Conservation (phyloP, 2,113 vertebrate species). For the Egretta garzetta region DNA sequence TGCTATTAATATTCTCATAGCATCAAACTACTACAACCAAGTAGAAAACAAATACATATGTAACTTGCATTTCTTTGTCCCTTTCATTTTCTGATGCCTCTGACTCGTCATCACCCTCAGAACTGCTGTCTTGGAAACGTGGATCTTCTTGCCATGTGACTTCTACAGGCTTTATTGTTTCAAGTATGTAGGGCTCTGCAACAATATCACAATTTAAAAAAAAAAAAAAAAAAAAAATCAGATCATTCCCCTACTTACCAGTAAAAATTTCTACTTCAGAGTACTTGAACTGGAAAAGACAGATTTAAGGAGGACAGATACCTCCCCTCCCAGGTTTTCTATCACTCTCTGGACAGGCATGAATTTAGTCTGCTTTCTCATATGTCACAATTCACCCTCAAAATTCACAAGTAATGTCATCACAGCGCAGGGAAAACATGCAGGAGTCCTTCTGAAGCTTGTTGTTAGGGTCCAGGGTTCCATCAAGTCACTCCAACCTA, state of each 20-base stretch:
- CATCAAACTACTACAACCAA: not conserved
- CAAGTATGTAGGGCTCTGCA: conserved; percentile 78
- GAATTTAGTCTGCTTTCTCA: not conserved
- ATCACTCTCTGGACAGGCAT: not conserved
- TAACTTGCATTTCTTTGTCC: conserved; percentile 69
- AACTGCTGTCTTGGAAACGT: conserved; percentile 89
- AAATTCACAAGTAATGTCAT: not conserved
- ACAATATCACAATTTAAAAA: not conserved
- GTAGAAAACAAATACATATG: not conserved
- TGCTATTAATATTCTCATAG: not conserved
- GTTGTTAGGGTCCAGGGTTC: not conserved
- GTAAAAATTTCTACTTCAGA: not conserved
- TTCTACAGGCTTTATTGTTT: conserved; percentile 75
- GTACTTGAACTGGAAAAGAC: not conserved
- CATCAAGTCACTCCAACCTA: not conserved
- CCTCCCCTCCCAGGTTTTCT: not conserved
- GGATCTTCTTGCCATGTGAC: conserved; percentile 84
- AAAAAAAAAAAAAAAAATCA: not conserved
- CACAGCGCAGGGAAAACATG: not conserved
- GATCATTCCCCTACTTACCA: not conserved
- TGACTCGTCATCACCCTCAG: conserved; percentile 80
- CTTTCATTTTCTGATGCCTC: conserved; percentile 4
- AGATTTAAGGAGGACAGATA: not conserved
- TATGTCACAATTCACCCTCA: not conserved
- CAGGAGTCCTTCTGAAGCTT: not conserved